Evolutionary conservation across 2,797 vertebrate genomes (phyloP).

Genomic region (Neostethus bicornis): DNA sequence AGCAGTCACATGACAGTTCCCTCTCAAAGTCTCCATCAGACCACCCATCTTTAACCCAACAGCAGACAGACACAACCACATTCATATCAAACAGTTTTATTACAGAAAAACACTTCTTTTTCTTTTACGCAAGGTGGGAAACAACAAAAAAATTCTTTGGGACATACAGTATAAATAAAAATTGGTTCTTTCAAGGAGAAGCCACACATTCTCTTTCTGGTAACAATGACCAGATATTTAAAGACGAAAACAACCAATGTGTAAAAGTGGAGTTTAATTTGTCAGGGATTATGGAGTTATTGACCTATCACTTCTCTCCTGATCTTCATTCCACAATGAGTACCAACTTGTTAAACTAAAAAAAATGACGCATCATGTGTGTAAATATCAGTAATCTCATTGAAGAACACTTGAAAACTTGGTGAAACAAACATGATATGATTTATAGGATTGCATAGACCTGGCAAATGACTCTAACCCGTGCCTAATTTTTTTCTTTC

Average conservation of each 20-base stretch:
- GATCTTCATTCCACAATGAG: neutral
- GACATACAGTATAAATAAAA: conserved; percentile 80
- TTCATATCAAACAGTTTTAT: conserved; percentile 68
- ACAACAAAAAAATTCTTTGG: conserved; percentile 39
- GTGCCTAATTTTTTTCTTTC: neutral
- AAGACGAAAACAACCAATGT: conserved; percentile 11
- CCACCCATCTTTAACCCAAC: conserved; percentile 9
- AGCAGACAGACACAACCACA: neutral
- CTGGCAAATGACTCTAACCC: conserved; percentile 2
- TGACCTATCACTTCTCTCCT: neutral
- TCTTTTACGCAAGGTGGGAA: conserved; percentile 37
- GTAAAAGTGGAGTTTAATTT: conserved; percentile 11
- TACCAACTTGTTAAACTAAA: neutral
- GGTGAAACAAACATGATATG: conserved; percentile 10
- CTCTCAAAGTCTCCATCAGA: conserved; percentile 20
- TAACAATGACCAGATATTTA: conserved; percentile 8
- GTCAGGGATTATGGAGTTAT: conserved; percentile 2
- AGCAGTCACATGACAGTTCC: conserved; percentile 72
- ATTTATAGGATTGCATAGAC: conserved; percentile 1
- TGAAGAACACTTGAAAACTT: conserved; percentile 9
- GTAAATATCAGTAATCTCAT: neutral
- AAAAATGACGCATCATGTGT: neutral
- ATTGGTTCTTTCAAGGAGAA: conserved; percentile 41
- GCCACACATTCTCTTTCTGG: conserved; percentile 30
- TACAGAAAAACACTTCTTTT: conserved; percentile 64